These are phyloP conservation scores for Monodelphis domestica DNA, from an alignment of 2,797 vertebrate genomes.

Conservation along the genomic window DNA sequence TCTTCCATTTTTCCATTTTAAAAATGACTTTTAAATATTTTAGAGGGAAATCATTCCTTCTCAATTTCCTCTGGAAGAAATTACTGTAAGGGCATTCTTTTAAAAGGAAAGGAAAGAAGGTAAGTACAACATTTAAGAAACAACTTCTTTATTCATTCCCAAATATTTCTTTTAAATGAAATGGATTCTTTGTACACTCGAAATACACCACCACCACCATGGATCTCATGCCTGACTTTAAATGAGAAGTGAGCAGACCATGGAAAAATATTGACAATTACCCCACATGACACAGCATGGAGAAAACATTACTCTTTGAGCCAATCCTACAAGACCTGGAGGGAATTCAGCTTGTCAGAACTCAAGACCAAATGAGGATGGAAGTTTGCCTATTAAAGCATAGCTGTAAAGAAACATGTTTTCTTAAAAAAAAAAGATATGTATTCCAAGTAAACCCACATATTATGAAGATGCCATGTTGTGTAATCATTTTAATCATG, in stretches of 20 bases:
- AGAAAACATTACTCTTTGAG: constrained; percentile 60
- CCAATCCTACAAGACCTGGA: constrained; percentile 27
- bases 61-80: not conserved
- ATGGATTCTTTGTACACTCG: constrained; percentile 52
- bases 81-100: not conserved
- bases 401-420: constrained; percentile 48
- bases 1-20: not conserved
- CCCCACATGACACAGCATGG: constrained; percentile 23
- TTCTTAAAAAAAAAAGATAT: constrained; percentile 44
- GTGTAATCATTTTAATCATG: not conserved
- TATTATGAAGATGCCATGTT: not conserved
- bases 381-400: not conserved
- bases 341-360: constrained; percentile 62
- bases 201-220: constrained; percentile 22
- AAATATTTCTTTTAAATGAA: constrained; percentile 16
- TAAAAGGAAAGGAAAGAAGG: not conserved
- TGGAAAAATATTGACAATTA: constrained; percentile 54
- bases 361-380: constrained; percentile 39
- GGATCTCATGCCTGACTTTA: constrained; percentile 49
- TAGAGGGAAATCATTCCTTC: not conserved
- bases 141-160: constrained; percentile 3
- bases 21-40: not conserved
- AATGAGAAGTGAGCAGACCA: constrained; percentile 64
- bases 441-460: constrained; percentile 5
- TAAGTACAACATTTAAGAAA: not conserved